Evolutionary conservation across 2,113 vertebrate species (phyloP).

Genomic region (Macheiramphus alcinus): DNA sequence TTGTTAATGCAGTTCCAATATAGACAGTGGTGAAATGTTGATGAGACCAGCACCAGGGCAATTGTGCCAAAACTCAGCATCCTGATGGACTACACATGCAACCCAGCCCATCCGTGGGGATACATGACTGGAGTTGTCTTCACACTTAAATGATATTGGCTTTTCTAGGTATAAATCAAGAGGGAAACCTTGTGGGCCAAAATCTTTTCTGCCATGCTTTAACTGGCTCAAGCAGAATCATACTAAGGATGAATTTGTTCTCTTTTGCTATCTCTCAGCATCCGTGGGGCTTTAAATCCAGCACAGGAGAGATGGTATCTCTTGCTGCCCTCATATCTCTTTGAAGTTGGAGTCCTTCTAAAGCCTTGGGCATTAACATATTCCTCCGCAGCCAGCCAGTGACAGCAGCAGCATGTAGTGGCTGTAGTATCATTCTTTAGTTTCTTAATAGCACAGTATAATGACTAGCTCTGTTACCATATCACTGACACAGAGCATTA

Average conservation of each 20-base stretch:
- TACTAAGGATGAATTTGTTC: not conserved
- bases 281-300: not conserved
- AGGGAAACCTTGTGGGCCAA: not conserved
- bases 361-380: not conserved
- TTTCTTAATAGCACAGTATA: not conserved
- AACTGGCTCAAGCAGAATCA: not conserved
- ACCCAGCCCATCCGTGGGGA: not conserved
- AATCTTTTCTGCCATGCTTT: not conserved
- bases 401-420: not conserved
- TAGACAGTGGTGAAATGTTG: rapidly evolving
- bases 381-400: not conserved
- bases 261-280: not conserved
- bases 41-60: not conserved
- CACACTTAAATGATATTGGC: not conserved
- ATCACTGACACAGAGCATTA: slow-evolving; percentile 36
- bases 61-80: not conserved
- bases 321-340: not conserved
- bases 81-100: not conserved
- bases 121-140: not conserved
- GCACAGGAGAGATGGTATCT: not conserved
- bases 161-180: not conserved
- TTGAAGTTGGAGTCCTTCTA: not conserved
- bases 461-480: slow-evolving; percentile 38
- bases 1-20: not conserved
- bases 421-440: not conserved